Conservation (phyloP, 2,113 vertebrate species). For the Scytalopus superciliaris region DNA sequence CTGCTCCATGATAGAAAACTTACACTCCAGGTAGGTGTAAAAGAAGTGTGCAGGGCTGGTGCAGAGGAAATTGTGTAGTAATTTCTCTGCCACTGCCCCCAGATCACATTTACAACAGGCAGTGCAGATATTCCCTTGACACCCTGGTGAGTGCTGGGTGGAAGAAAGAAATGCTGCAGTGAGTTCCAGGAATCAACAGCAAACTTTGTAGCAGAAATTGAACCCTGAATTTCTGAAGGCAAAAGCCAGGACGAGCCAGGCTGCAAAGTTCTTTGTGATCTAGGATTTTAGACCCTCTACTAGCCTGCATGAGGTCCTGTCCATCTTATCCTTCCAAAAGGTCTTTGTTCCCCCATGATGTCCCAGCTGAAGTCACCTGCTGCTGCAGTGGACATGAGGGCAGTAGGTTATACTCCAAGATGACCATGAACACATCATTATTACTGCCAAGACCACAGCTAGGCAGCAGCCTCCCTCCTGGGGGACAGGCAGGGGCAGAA, state of each 20-base stretch:
- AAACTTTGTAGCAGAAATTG: neutral
- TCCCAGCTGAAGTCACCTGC: neutral
- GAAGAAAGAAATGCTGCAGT: neutral
- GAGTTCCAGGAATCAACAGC: neutral
- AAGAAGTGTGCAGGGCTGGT: neutral
- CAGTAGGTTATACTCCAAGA: neutral
- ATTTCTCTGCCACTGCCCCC: neutral
- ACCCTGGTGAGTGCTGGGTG: accelerated
- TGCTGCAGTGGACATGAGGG: neutral
- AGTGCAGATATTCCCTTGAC: neutral
- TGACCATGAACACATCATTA: accelerated
- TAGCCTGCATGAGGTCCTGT: neutral
- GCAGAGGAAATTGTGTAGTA: neutral
- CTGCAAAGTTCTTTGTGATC: neutral
- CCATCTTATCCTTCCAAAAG: neutral
- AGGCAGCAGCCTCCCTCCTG: neutral
- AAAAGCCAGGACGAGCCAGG: neutral
- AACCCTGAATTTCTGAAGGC: neutral
- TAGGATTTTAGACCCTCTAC: neutral
- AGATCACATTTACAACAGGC: neutral
- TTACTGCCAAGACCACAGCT: neutral
- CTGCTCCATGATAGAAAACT: neutral
- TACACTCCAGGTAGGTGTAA: neutral
- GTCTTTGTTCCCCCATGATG: accelerated
- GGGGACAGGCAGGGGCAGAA: neutral